Evolutionary conservation across 2,888 invertebrate species (phyloP).

Genomic region (Piscicola geometra): DNA sequence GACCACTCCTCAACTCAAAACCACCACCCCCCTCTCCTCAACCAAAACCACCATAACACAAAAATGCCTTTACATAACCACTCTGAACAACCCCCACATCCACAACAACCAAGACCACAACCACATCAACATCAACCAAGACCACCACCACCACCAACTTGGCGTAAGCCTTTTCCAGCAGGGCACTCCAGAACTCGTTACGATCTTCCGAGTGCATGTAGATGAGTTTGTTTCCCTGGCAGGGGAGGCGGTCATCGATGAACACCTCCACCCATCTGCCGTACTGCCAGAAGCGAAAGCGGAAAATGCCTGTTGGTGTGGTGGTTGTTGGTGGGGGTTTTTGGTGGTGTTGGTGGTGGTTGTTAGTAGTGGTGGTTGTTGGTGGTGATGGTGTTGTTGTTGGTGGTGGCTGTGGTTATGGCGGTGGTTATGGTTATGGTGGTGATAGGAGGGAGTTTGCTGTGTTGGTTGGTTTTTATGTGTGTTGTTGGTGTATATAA

Average conservation of each 20-base stretch:
- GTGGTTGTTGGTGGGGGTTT: neutral
- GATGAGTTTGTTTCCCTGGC: slow-evolving; percentile 74
- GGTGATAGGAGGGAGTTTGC: neutral
- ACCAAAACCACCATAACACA: no score
- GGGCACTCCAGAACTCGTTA: slow-evolving; percentile 92
- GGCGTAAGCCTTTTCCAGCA: slow-evolving; percentile 90
- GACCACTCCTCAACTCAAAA: no score
- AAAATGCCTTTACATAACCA: no score
- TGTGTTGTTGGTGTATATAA: no score
- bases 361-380: neutral
- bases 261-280: slow-evolving; percentile 80
- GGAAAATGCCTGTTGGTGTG: slow-evolving; percentile 62
- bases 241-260: slow-evolving; percentile 85
- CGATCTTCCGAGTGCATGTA: slow-evolving; percentile 77
- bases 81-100: no score
- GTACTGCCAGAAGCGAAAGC: slow-evolving; percentile 90
- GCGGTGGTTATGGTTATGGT: no score
- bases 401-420: no score
- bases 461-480: no score
- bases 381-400: no score
- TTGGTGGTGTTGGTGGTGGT: neutral
- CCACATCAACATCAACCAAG: no score
- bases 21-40: no score
- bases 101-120: no score
- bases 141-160: slow-evolving; percentile 60